Evolutionary conservation across 2,113 vertebrate species (phyloP).

Genomic region (Centropus unirufus): DNA sequence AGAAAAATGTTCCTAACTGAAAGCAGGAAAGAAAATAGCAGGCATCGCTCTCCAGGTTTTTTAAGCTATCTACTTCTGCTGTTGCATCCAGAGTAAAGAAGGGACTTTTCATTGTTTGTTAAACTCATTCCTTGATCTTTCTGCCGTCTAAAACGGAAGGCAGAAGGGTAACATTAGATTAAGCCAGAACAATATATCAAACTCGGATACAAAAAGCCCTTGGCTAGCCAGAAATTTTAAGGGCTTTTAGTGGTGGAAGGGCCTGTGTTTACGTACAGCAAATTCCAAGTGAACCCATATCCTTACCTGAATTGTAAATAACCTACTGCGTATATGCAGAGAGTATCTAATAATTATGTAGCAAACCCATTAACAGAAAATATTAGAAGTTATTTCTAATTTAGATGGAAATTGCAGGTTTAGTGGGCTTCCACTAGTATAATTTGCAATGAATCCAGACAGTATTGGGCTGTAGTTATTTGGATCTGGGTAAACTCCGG

Average conservation of each 20-base stretch:
- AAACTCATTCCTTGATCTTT: background rate
- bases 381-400: background rate
- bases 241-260: background rate
- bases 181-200: background rate
- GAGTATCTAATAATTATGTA: background rate
- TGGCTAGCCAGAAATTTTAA: background rate
- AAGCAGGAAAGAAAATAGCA: background rate
- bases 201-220: background rate
- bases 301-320: background rate
- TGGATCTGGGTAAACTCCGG: background rate
- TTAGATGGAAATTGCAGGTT: background rate
- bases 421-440: background rate
- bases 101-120: background rate
- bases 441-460: background rate
- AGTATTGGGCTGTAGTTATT: background rate
- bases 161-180: background rate
- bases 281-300: background rate
- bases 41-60: background rate
- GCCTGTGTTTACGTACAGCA: background rate
- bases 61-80: background rate
- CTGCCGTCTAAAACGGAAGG: background rate
- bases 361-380: background rate
- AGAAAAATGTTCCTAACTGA: background rate
- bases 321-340: background rate
- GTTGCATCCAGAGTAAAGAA: background rate